A percentile compares a stretch with the other conserved stretches of the same genome.
Evolutionary conservation across 2,113 vertebrate species (phyloP).

Genomic region (Ifrita kowaldi): DNA sequence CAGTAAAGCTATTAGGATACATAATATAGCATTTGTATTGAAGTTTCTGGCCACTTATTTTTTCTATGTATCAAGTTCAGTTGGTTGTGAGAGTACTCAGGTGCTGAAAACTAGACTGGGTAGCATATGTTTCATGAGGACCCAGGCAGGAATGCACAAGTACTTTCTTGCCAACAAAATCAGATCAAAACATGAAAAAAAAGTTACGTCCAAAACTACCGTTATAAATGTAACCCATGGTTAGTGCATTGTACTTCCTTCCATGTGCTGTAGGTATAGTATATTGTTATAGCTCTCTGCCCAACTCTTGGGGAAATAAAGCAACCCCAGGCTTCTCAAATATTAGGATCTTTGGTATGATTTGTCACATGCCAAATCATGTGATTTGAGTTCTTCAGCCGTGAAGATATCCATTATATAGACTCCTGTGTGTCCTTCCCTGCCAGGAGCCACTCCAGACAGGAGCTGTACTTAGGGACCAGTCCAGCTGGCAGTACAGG

Average conservation of each 20-base stretch:
- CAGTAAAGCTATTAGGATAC: not conserved
- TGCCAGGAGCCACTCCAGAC: not conserved
- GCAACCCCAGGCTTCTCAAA: not conserved
- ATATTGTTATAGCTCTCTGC: not conserved
- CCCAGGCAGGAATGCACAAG: not conserved
- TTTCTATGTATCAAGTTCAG: not conserved
- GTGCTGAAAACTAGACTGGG: not conserved
- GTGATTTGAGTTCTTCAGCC: not conserved
- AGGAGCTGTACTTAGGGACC: rapidly evolving
- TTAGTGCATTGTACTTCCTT: not conserved
- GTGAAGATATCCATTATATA: not conserved
- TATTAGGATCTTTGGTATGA: not conserved
- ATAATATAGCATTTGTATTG: not conserved
- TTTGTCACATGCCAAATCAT: not conserved
- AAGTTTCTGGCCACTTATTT: not conserved
- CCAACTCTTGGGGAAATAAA: not conserved
- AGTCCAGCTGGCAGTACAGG: rapidly evolving
- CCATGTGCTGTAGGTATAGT: not conserved
- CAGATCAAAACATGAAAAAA: slow-evolving; percentile 35
- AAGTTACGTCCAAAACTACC: not conserved
- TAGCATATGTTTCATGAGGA: not conserved
- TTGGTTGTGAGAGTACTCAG: not conserved
- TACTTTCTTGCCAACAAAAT: not conserved
- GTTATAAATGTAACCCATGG: not conserved
- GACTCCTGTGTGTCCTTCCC: not conserved